Evolutionary conservation across 2,113 vertebrate genomes (phyloP), one percentile per base, ranked within the genome.

Genomic region (Urocitellus parryii): DNA sequence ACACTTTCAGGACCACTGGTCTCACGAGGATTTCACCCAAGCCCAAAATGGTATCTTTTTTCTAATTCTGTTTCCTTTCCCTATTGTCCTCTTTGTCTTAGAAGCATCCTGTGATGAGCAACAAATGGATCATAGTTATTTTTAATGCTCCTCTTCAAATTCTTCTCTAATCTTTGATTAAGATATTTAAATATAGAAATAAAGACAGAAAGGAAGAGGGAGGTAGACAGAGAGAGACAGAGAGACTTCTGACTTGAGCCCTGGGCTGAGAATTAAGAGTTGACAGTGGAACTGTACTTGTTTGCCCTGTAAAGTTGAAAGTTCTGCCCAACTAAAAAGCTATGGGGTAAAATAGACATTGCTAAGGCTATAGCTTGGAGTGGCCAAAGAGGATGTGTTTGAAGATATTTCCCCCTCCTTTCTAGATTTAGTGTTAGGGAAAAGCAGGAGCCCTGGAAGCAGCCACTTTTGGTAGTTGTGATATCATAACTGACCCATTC

Each of bases 111-210:
- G 79, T 72, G 48, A 72, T 65, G 20, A 39, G 24, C 34, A 87
- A 90, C 48, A 86, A 56, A 73, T n/a, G 93, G 76, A 42, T 74
- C 81, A 68, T 48, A 91, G 53, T 61, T 65, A 61, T 92, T 45
- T 85, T 72, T 90, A 68, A 58, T 61, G 24, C 8, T 79, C 9
- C 25, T 34, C 84, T 37, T 78, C 27, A 72, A 87, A 53, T 51
- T 67, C 72, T 51, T 67, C 72, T 84, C 63, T 61, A 67, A 86
- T 63, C 20, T 83, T 77, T 83, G 48, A 76, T 81, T 74, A 93
- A 95, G 80, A 63, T 67, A 81, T 20, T 74, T 48, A 88, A 77
- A n/a, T 2, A 39, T 11, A 80, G 32, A 93, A 32, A 95, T 61
- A 88, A 48, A 93, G 27, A 51, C 32, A 16, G 20, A 45, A 2